Base-by-base conservation (phyloP, 2,113 vertebrate genomes). In the Cnemophilus loriae region DNA sequence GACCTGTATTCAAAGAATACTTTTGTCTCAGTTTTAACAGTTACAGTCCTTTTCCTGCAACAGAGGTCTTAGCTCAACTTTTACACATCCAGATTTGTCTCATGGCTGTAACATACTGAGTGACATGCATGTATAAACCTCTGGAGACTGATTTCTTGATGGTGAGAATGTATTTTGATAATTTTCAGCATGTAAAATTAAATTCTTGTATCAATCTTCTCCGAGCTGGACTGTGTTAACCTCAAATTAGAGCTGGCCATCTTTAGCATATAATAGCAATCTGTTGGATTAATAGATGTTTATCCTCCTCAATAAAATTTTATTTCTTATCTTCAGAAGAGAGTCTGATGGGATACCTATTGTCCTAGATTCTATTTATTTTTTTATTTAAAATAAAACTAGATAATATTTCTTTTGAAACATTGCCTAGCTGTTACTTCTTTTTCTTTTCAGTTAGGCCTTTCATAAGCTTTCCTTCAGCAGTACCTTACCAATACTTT, bases 361-460 rank as follows among this genome's bases (percentile, higher is more conserved):
- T 88, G 49, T 47, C 19, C 6, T 69, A 41, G 5, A 33, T 26
- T n/a, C 2, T n/a, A 26, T 42, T 78, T 42, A 33, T 82, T 85
- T 33, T 37, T 35, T 50, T 44, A 30, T 64, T 59, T 35, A 4
- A 6, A 85, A 60, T 28, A 74, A 82, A 78, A 37, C 1, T 27
- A 65, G 13, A 5, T 53, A 65, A 23, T 78, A 50, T 68, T 83
- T 85, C 3, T 71, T 91, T 47, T 71, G 26, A 88, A 79, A 59
- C 5, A 32, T 75, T 4, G 7, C 10, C 10, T 50, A 57, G 17
- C 14, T 82, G 6, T 1, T 0, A 6, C 10, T 13, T n/a, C 49
- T 20, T 19, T 55, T 44, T 65, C 32, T 73, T 52, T 53, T 15
- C 39, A 28, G 1, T 52, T 82, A 68, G 17, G 6, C 5, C 12